phyloP scores from a whole-genome alignment of 1,140 invertebrate species.

The Schmidtea mediterranea region DNA sequence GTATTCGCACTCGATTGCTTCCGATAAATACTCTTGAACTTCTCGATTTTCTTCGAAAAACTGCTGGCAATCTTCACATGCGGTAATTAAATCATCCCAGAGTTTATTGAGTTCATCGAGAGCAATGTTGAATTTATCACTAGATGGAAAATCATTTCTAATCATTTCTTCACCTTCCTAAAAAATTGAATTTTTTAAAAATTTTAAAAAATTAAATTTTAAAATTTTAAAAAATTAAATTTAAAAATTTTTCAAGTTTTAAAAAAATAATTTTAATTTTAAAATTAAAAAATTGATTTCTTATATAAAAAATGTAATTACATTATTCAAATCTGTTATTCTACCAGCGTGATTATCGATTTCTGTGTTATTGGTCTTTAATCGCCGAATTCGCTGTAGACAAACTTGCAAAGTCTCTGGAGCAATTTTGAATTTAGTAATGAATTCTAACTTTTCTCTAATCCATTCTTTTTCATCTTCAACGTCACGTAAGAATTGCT shows the following conservation, averaged over 20 bases:
- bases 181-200: constrained; percentile 35
- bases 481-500: constrained; percentile 75
- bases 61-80: constrained; percentile 38
- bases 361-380: constrained; percentile 58
- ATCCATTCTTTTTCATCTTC: constrained; percentile 91
- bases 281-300: constrained; percentile 42
- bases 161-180: constrained; percentile 46
- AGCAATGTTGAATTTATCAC: constrained; percentile 52
- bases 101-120: constrained; percentile 59
- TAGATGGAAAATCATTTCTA: constrained; percentile 67
- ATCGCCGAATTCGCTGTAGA: constrained; percentile 10
- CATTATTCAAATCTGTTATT: constrained; percentile 34
- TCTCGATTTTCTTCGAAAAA: constrained; percentile 41
- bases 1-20: constrained; percentile 75
- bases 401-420: not conserved
- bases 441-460: constrained; percentile 61
- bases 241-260: too few relatives aligned
- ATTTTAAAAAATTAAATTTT: too few relatives aligned
- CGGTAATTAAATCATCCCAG: constrained; percentile 71
- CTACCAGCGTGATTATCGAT: constrained; percentile 93
- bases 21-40: constrained; percentile 59
- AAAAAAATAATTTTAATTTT: too few relatives aligned
- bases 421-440: constrained; percentile 35
- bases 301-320: constrained; percentile 59
- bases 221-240: too few relatives aligned